Evolutionary conservation across 2,797 vertebrate genomes (phyloP).

Genomic region (Anguilla megastoma): DNA sequence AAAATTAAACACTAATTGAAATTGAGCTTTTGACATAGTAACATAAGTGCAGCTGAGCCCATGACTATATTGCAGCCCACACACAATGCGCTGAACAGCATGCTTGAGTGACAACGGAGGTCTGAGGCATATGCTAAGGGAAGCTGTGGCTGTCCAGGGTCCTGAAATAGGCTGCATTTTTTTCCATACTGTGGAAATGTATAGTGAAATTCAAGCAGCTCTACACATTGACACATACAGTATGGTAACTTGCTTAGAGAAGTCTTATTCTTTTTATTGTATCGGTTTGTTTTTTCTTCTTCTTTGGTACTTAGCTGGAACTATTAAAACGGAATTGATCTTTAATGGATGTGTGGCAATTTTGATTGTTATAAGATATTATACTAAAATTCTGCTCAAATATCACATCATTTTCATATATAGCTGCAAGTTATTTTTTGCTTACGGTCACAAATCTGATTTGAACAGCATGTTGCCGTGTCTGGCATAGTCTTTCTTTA

Average conservation of each 20-base stretch:
- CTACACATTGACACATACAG: no score
- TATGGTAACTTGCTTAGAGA: neutral
- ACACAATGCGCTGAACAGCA: neutral
- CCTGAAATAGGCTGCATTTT: conserved; percentile 44
- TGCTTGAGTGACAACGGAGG: neutral
- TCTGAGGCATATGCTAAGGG: neutral
- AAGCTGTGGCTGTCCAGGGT: conserved; percentile 50
- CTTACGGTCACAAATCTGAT: neutral
- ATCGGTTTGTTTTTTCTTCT: neutral
- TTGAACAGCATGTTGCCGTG: neutral
- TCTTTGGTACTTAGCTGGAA: neutral
- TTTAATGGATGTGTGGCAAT: neutral
- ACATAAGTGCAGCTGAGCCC: neutral
- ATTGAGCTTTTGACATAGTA: neutral
- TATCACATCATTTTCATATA: neutral
- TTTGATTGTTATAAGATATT: neutral
- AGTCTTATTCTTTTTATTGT: neutral
- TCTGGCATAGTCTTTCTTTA: neutral
- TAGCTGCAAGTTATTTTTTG: neutral
- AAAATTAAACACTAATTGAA: neutral
- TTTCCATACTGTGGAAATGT: conserved; percentile 32
- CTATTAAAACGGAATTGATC: neutral
- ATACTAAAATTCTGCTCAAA: neutral
- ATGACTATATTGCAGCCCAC: neutral
- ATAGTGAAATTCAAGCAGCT: neutral